Evolutionary conservation across 2,888 invertebrate species (phyloP), one percentile per base, ranked within the genome.

Genomic region (Carterocephalus palaemon): DNA sequence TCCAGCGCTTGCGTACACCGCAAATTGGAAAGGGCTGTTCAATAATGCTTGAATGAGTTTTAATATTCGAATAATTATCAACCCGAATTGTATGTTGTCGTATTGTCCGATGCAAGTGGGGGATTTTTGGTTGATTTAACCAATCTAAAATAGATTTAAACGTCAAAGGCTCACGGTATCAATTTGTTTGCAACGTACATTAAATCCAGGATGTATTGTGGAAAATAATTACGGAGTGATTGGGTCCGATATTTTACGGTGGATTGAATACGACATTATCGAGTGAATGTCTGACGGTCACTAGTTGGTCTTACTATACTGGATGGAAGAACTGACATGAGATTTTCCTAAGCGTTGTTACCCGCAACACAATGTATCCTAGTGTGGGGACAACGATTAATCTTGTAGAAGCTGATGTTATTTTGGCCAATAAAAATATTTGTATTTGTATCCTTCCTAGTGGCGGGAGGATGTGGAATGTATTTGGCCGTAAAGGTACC

Each of bases 11-110:
- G 4, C 17, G 50, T 68, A 42, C 20, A 58, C 58, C 48, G 43
- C 52, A 56, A 73, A 72, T 75, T 63, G 74, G 71, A 75, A 76
- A 79, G 72, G 69, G 76, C 76, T 76, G 80, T 75, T 78, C 70
- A 72, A 77, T 79, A 76, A 79, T 78, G 81, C 81, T 80, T 63
- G 67, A 76, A 74, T 76, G 80, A 77, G 76, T 83, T 83, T 82
- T 82, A 82, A 83, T 83, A 82, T 82, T 78, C 78, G 70, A 67
- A 72, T 75, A 70, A 76, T 77, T 69, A 72, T 64, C 67, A 58
- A 60, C 67, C 42, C 28, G 34, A 33, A 42, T n/a, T n/a, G n/a
- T n/a, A n/a, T n/a, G n/a, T n/a, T 42, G 34, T 42, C 26, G 72
- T 68, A 75, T 77, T 77, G 75, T 75, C 68, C 74, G 69, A 71